These are phyloP conservation scores for Rhamphomyia laevipes DNA, from an alignment of 2,888 invertebrate genomes.

Conservation along the genomic window DNA sequence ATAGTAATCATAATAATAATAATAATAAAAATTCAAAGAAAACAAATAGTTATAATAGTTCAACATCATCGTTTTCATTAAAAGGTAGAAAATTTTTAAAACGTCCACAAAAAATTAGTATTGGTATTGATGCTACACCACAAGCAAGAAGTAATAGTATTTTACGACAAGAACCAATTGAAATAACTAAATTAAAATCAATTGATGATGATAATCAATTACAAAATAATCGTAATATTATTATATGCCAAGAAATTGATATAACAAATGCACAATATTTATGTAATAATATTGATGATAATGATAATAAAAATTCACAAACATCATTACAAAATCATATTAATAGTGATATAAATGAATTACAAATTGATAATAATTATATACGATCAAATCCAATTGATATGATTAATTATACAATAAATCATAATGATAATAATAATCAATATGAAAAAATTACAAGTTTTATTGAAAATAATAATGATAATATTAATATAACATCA, in stretches of 20 bases:
- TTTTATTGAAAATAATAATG: conserved; percentile 36
- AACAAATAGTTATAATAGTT: conserved; percentile 16
- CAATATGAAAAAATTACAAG: conserved; percentile 37
- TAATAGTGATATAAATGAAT: too few relatives aligned
- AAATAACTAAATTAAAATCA: conserved; percentile 45
- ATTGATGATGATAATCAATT: conserved; percentile 14
- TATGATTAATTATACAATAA: conserved; percentile 33
- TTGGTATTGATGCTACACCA: conserved; percentile 69
- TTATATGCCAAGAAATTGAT: conserved; percentile 35
- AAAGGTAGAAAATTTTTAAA: conserved; percentile 37
- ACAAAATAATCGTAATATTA: conserved; percentile 28
- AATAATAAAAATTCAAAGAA: conserved; percentile 40
- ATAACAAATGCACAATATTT: conserved; percentile 31
- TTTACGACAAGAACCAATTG: conserved; percentile 63
- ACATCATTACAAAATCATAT: not conserved
- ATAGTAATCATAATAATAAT: not conserved
- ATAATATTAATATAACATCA: conserved; percentile 53
- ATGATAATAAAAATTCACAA: conserved; percentile 16
- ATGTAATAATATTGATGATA: conserved; percentile 31
- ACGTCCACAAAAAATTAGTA: conserved; percentile 57
- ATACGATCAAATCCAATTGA: conserved; percentile 58
- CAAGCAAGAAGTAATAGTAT: conserved; percentile 60
- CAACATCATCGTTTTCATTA: conserved; percentile 23
- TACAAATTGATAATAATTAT: conserved; percentile 47
- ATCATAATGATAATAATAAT: conserved; percentile 8